Evolutionary conservation across 2,888 invertebrate genomes (phyloP), one percentile per base, ranked within the genome.

Genomic region (Noctua janthina): DNA sequence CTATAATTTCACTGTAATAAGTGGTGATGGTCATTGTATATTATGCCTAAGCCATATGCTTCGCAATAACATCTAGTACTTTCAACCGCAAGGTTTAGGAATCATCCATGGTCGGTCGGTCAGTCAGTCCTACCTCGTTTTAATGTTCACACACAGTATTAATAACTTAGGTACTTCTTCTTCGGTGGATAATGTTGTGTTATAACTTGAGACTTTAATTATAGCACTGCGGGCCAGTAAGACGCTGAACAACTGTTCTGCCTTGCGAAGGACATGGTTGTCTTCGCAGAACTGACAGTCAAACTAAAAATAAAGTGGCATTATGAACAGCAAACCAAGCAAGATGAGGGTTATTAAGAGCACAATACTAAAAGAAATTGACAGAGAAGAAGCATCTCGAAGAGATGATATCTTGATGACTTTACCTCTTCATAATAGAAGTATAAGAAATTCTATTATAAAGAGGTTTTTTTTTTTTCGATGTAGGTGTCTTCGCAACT

Each of bases 11-110:
- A 54, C 8, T 35, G 46, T 68, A 76, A 29, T 67, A 69, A 78
- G 59, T 35, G 8, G 62, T 35, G 17, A 56, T 67, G 64, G 8
- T 59, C 43, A 39, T 70, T 73, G 68, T 85, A 69, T 39, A 46
- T 56, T 20, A 29, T 54, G 29, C 23, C 8, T 39, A 17, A 54
- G 66, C 66, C 82, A 81, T 64, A 79, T 85, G 86, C 49, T 72
- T 51, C 7, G 35, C 62, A 51, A 35, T 81, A 73, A 56, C 15
- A 35, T 64, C 13, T 64, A 43, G 2, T 15, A 62, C 51, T 56
- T 62, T 51, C n/a, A 68, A 83, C 86, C 86, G n/a, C 86, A 71
- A 49, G 7, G 82, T 86, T 43, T 54, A 51, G 46, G 43, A 59
- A 54, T 62, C 29, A 69, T 68, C 35, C 68, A 72, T 43, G 49